Base-by-base conservation (phyloP, 2,797 vertebrate genomes). In the Ibycter americanus region DNA sequence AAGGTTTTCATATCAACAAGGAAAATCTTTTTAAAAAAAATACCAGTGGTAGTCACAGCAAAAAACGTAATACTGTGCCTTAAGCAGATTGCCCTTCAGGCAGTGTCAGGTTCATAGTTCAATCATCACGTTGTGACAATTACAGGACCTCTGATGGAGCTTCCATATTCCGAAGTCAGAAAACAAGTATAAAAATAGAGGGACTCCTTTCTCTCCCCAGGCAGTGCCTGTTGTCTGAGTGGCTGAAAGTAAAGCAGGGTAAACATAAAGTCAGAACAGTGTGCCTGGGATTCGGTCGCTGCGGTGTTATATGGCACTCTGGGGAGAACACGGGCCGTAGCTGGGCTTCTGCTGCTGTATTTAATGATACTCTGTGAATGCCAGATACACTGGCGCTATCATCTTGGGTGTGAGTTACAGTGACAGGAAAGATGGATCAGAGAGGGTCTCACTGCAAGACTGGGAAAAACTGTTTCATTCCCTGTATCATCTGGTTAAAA, bases 91-190 rank as follows among this genome's bases (percentile, higher is more conserved):
- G 62, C 73, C 68, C 70, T 87, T 90, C 55, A 67, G 65, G n/a
- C 5, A 3, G 42, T 65, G 68, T 70, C 29, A 22, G 36, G 78
- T 77, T 92, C 67, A 62, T n/a, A 61, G 67, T 70, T 87, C 78
- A 88, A 59, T 31, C 27, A 11, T n/a, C 54, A 7, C 3, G 9
- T n/a, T 79, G 46, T 58, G 68, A 52, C 89, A 87, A 87, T 77
- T 87, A 73, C 61, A 70, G 90, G 63, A 93, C 56, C 67, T 92
- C 83, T 74, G 52, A 79, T 96, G 72, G 49, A 91, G 87, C 63
- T 83, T 81, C 61, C 31, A 31, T 72, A 44, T 74, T 86, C 82
- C 82, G 55, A 74, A 93, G 65, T 32, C 65, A 52, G 62, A 86
- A 49, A 91, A 91, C 29, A 77, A 89, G 31, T 29, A 29, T 2